These are phyloP conservation scores for Diploscapter pachys DNA, from an alignment of 1,140 invertebrate genomes.

Conservation along the genomic window DNA sequence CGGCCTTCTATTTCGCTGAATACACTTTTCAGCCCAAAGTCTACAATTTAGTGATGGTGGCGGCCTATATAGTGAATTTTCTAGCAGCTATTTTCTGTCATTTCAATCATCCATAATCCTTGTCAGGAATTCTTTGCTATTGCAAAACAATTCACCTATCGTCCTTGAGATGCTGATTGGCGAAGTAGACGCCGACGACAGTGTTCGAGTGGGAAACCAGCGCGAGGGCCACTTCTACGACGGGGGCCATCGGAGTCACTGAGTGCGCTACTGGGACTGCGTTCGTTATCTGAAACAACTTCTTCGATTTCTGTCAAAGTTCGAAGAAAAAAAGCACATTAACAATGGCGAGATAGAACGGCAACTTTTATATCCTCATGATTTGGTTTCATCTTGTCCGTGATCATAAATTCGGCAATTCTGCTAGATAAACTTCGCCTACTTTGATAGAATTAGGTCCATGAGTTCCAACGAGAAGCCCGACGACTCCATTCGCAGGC, in stretches of 20 bases:
- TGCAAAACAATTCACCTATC: slow-evolving; percentile 2
- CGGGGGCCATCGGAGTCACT: slow-evolving; percentile 24
- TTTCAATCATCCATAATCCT: too few relatives aligned
- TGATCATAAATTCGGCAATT: neutral
- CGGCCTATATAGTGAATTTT: too few relatives aligned
- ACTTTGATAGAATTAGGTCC: slow-evolving; percentile 18
- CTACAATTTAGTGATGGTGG: too few relatives aligned
- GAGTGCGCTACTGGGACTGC: slow-evolving; percentile 28
- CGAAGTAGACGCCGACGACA: slow-evolving; percentile 25
- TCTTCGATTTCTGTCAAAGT: neutral
- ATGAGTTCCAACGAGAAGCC: slow-evolving; percentile 20
- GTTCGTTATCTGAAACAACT: slow-evolving; percentile 21
- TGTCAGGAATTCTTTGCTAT: too few relatives aligned
- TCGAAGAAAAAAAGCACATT: neutral
- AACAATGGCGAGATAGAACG: neutral
- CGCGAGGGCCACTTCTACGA: slow-evolving; percentile 21
- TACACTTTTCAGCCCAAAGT: too few relatives aligned
- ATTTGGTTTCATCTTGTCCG: neutral
- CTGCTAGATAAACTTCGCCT: neutral
- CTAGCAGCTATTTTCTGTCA: too few relatives aligned
- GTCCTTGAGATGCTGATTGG: slow-evolving; percentile 19
- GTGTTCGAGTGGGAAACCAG: neutral
- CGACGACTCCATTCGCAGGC: slow-evolving; percentile 31
- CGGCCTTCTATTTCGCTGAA: too few relatives aligned
- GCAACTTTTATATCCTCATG: neutral